Conservation (phyloP, 1,140 invertebrate species). For the Protaetia brevitarsis region DNA sequence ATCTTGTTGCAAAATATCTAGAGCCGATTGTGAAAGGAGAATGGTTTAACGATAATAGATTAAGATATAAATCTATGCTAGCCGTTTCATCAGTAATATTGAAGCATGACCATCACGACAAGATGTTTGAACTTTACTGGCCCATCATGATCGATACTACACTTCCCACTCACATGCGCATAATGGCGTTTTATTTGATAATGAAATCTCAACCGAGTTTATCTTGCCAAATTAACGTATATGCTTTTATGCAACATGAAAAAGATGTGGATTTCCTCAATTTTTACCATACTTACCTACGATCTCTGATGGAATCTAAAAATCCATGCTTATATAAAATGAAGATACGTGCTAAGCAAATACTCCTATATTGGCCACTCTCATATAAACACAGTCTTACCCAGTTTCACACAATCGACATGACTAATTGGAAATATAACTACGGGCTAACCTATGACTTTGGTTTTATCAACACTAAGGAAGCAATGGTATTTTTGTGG, state of each 20-base stretch:
- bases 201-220: slow-evolving; percentile 45
- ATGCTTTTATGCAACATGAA: slow-evolving; percentile 49
- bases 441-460: slow-evolving; percentile 9
- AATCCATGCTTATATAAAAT: slow-evolving; percentile 46
- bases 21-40: slow-evolving; percentile 33
- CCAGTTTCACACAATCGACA: slow-evolving; percentile 30
- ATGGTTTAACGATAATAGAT: slow-evolving; percentile 31
- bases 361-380: slow-evolving; percentile 27
- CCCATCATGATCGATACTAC: slow-evolving; percentile 46
- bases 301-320: slow-evolving; percentile 43
- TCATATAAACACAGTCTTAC: slow-evolving; percentile 22
- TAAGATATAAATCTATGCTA: slow-evolving; percentile 46
- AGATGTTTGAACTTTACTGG: slow-evolving; percentile 46
- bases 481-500: neutral
- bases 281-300: slow-evolving; percentile 49
- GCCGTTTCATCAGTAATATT: slow-evolving; percentile 35
- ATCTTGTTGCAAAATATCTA: slow-evolving; percentile 29
- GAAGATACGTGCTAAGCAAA: slow-evolving; percentile 37
- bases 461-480: neutral
- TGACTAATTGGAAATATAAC: slow-evolving; percentile 23
- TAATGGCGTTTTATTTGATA: slow-evolving; percentile 46
- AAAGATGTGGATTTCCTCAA: slow-evolving; percentile 48
- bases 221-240: slow-evolving; percentile 45
- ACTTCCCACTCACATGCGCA: slow-evolving; percentile 43
- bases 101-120: slow-evolving; percentile 32